Evolutionary conservation across 2,797 vertebrate genomes (phyloP), one percentile per base, ranked within the genome.

Genomic region (Phoebastria nigripes): DNA sequence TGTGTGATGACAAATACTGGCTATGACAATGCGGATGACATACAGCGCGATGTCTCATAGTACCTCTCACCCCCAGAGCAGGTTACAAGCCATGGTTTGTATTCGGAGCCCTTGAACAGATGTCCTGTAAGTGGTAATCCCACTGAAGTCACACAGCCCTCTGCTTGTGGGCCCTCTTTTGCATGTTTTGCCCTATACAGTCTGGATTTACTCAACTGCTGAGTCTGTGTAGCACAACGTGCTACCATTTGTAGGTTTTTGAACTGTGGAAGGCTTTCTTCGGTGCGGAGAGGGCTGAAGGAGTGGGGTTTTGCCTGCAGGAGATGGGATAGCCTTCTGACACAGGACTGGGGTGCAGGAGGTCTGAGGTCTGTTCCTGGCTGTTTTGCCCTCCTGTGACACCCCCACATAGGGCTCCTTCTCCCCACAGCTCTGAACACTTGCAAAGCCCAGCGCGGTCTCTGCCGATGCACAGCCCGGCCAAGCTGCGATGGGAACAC

Each of bases 401-500:
- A 8, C 6, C 12, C 39, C 9, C 12, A 8, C 12, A 15, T 0
- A 35, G 22, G 18, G 5, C 11, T 87, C 10, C 19, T 66, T 90
- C 63, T 63, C 18, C 12, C 15, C 2, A 4, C 42, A 55, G 20
- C 28, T 67, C 21, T 35, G 37, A 72, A 41, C 10, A 13, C 21
- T 56, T 77, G 19, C 24, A 86, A 44, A 79, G n/a, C 14, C 52
- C n/a, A 49, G 9, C 28, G 15, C 0, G 0, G 26, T 58, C 72
- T 67, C 76, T 78, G 26, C 19, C 2, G 2, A 3, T 3, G 10
- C 2, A 1, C 33, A 77, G 59, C 11, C 26, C 3, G 1, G 16
- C 26, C 1, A 7, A 61, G 42, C 24, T 2, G 0, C 0, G 0
- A 5, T 56, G 49, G 71, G 76, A 94, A 51, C 0, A 1, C 28